Evolutionary conservation across 2,888 invertebrate species (phyloP), one percentile per base, ranked within the genome.

Genomic region (Conomelus anceps): DNA sequence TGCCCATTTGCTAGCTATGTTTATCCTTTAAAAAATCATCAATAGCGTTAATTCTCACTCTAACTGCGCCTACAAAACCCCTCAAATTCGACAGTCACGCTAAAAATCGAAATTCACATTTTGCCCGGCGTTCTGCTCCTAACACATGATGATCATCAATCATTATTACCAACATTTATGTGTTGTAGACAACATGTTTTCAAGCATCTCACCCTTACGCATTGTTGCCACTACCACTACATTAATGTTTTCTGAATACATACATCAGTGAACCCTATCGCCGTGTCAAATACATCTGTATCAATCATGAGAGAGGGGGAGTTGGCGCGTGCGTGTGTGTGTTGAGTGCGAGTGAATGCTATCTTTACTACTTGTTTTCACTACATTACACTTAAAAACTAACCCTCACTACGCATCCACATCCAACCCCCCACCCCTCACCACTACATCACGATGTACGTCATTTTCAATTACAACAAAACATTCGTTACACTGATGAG

Each of bases 81-180:
- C 9, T 63, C 29, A 89, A 89, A 89, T 86, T 84, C 87, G 88
- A 90, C 87, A 90, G 87, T 90, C 89, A 89, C 90, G 89, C 88
- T 3, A 63, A 20, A n/a, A n/a, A n/a, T 63, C n/a, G 63, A 7
- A 20, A 63, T 3, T 1, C 63, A 63, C 63, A 17, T 17, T 17
- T 34, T 34, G 11, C n/a, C n/a, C n/a, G n/a, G n/a, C n/a, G 34
- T n/a, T n/a, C 0, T n/a, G n/a, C 63, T 63, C n/a, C n/a, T n/a
- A 63, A 63, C 63, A 63, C 63, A 63, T 63, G 63, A 1, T 7
- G n/a, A 63, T n/a, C 63, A 63, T 63, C 63, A 63, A 63, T 63
- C 63, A 63, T 63, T n/a, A 63, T 63, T n/a, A n/a, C 63, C 63
- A 63, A 63, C 63, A 63, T 63, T 63, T 63, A 63, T 63, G 63